Percentiles rank a stretch among this genome's conserved stretches.
Evolutionary conservation across 53 echinoderm and acorn worm species (phyloP).

Genomic region (Stichopus horrens): DNA sequence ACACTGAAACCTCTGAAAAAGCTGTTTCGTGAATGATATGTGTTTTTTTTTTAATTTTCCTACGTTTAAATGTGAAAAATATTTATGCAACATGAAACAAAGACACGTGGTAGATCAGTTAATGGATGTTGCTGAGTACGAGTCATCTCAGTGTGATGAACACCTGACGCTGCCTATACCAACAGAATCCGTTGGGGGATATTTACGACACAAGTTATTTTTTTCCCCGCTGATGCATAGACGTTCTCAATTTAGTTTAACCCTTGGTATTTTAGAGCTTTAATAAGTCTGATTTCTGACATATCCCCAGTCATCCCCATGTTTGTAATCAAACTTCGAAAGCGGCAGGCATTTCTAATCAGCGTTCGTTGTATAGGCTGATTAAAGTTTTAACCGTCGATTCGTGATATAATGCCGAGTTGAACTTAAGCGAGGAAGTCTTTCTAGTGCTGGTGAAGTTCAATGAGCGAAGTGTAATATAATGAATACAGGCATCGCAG

Average conservation of each 20-base stretch:
- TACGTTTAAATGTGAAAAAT: background rate
- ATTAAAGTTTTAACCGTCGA: background rate
- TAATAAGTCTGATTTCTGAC: background rate
- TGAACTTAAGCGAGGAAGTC: background rate
- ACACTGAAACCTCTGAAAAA: too few species aligned
- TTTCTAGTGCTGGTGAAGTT: background rate
- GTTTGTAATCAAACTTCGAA: background rate
- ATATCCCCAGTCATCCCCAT: background rate
- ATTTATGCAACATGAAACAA: background rate
- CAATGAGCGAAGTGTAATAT: too few species aligned
- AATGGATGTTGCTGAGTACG: background rate
- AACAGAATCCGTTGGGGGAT: background rate
- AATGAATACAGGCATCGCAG: too few species aligned
- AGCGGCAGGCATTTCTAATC: background rate
- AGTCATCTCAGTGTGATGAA: background rate
- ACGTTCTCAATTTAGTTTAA: conserved; percentile 19
- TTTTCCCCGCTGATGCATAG: background rate
- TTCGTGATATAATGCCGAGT: background rate
- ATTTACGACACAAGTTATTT: background rate
- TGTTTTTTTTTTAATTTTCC: too few species aligned
- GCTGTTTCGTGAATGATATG: too few species aligned
- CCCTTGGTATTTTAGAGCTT: conserved; percentile 30
- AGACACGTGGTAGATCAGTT: background rate
- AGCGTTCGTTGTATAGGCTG: background rate
- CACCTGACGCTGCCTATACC: background rate